A percentile compares a stretch with the other conserved stretches of the same genome.
Conservation (phyloP, 2,113 vertebrate genomes). For the Nibea coibor region DNA sequence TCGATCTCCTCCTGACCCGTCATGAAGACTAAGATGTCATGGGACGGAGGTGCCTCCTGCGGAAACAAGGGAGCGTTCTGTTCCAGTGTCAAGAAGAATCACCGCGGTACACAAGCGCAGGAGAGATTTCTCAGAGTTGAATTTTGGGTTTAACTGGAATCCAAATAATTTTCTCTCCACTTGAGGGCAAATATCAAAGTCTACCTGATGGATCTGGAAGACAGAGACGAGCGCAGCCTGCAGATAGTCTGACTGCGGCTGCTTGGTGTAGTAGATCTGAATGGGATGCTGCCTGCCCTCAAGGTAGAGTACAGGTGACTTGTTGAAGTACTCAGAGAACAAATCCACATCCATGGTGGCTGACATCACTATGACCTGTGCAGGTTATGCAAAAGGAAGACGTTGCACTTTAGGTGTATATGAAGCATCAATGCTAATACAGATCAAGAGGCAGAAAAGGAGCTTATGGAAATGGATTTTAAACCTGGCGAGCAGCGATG, state of each 20-base stretch:
- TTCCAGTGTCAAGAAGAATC: slow-evolving; percentile 8
- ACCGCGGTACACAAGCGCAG: not conserved
- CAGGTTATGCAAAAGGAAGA: not conserved
- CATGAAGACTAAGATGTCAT: slow-evolving; percentile 96
- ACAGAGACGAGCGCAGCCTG: slow-evolving; percentile 94
- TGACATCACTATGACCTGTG: slow-evolving; percentile 94
- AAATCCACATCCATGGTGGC: slow-evolving; percentile 98
- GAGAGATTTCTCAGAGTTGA: not conserved
- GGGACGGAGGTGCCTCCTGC: slow-evolving; percentile 90
- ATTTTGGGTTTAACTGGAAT: not conserved
- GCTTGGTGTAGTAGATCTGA: slow-evolving; percentile 94
- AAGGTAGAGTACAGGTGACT: slow-evolving; percentile 94
- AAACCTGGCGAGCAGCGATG: not conserved
- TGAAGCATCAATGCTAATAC: not conserved
- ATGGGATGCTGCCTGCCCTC: slow-evolving; percentile 96
- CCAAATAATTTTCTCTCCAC: not conserved
- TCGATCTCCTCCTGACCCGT: slow-evolving; percentile 99
- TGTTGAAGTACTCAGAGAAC: slow-evolving; percentile 95
- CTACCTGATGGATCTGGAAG: slow-evolving; percentile 98
- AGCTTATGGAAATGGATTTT: not conserved
- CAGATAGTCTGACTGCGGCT: slow-evolving; percentile 94
- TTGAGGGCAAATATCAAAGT: not conserved
- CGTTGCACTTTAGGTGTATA: not conserved
- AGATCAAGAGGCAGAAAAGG: not conserved
- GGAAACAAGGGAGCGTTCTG: not conserved